Conservation (phyloP, 2,888 invertebrate species). For the Tetragonisca angustula region DNA sequence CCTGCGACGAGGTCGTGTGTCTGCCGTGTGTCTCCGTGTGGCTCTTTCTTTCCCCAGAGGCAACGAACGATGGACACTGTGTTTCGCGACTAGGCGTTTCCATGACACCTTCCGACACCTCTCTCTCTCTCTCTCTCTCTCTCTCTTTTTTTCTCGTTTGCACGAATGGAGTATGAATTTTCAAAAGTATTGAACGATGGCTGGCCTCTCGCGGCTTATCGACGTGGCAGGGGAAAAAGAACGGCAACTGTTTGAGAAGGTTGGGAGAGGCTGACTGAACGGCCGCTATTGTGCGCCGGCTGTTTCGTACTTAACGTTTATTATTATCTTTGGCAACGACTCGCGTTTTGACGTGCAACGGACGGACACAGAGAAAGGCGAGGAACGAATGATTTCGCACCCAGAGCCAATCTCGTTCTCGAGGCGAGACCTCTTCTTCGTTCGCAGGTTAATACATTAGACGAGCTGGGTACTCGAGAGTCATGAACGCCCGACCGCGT, state of each 20-base stretch:
- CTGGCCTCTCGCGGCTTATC: conserved; percentile 12
- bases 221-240: background rate
- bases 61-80: background rate
- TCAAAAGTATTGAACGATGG: conserved; percentile 20
- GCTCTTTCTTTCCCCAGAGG: conserved; percentile 15
- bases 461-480: conserved; percentile 35
- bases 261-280: conserved; percentile 11
- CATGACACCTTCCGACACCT: background rate
- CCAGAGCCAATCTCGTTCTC: conserved; percentile 52
- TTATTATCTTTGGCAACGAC: conserved; percentile 58
- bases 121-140: conserved; percentile 1
- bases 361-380: conserved; percentile 7
- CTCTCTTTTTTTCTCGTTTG: background rate
- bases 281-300: conserved; percentile 32
- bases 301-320: conserved; percentile 61
- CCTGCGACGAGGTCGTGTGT: conserved; percentile 63
- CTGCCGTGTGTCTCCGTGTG: conserved; percentile 33
- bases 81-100: background rate
- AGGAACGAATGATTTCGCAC: conserved; percentile 62
- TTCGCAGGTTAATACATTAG: conserved; percentile 14
- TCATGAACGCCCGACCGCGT: background rate
- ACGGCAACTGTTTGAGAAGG: background rate
- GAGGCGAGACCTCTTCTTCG: conserved; percentile 9
- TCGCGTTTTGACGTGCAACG: conserved; percentile 36
- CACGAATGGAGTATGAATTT: conserved; percentile 12